phyloP scores from a whole-genome alignment of 2,888 invertebrate species.

The Andrena fulva region DNA sequence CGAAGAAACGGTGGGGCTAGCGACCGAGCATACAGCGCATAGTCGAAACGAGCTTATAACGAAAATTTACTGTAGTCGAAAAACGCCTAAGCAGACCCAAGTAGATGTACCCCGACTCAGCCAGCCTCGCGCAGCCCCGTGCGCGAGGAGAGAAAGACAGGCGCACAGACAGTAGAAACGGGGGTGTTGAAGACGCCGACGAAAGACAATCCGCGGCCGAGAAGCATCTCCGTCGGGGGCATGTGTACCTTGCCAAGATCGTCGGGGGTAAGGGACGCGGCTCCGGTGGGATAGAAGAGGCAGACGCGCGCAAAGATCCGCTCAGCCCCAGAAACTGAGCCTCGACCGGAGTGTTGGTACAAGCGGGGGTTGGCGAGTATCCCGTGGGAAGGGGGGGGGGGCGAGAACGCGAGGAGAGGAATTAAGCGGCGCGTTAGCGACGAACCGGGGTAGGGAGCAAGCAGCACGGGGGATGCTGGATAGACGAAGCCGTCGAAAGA shows the following conservation, averaged over 20 bases:
- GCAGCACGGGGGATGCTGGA: constrained; percentile 9
- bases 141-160: not conserved
- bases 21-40: too few relatives aligned
- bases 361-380: not conserved
- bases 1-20: too few relatives aligned
- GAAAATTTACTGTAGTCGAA: too few relatives aligned
- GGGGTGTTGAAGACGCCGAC: not conserved
- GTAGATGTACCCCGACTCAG: not conserved
- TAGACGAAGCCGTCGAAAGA: not conserved
- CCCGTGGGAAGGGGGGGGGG: not conserved
- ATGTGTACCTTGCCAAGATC: constrained; percentile 23
- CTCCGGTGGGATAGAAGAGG: not conserved
- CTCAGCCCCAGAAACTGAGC: constrained; percentile 20
- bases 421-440: constrained; percentile 45
- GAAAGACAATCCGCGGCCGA: not conserved
- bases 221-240: not conserved
- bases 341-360: constrained; percentile 7
- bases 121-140: not conserved
- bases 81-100: not conserved
- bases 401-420: constrained; percentile 13
- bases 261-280: not conserved
- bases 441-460: not conserved
- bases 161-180: too few relatives aligned
- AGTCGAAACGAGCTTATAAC: too few relatives aligned
- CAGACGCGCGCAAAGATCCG: constrained; percentile 29